Evolutionary conservation across 2,888 invertebrate genomes (phyloP), one percentile per base, ranked within the genome.

Genomic region (Nomada ferruginata): DNA sequence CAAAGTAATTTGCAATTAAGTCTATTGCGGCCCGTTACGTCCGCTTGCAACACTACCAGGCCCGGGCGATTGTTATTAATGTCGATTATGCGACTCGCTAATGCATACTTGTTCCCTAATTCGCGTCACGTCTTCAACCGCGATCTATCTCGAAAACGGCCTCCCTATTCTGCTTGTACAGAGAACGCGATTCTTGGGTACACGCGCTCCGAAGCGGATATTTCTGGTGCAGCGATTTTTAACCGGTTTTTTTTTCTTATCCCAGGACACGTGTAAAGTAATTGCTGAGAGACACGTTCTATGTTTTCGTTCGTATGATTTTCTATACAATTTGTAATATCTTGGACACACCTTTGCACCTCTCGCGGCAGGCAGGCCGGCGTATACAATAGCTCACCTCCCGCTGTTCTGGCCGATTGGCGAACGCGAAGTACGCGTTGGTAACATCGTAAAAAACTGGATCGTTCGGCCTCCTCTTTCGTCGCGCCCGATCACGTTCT

Each of bases 1-100:
- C 81, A 75, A 78, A 79, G 74, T 55, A 81, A 63, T 74, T 82
- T 57, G 69, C 79, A 84, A 86, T 86, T 84, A 86, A 76, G 65
- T 83, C 63, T 64, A 76, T 79, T 84, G 78, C 81, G 76, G 65
- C 74, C 71, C 66, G 53, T 69, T 76, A 59, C 69, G 61, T 66
- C 66, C 74, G 78, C 61, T 75, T 65, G 66, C 76, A 84, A 83
- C 77, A 61, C 59, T 72, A 65, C 66, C 76, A 47, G 53, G 52
- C 80, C 47, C 63, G 55, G 53, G 77, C 66, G 66, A 66, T 78
- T 50, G 69, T 73, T 74, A 66, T 74, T 69, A 73, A 64, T 63
- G 66, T 55, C 71, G 77, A 77, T 77, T 65, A 76, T 44, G 47
- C 76, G 61, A 63, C 71, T 61, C 42, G 60, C 70, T 76, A 42